phyloP scores from a whole-genome alignment of 2,888 invertebrate species.

The Stenurella melanura region DNA sequence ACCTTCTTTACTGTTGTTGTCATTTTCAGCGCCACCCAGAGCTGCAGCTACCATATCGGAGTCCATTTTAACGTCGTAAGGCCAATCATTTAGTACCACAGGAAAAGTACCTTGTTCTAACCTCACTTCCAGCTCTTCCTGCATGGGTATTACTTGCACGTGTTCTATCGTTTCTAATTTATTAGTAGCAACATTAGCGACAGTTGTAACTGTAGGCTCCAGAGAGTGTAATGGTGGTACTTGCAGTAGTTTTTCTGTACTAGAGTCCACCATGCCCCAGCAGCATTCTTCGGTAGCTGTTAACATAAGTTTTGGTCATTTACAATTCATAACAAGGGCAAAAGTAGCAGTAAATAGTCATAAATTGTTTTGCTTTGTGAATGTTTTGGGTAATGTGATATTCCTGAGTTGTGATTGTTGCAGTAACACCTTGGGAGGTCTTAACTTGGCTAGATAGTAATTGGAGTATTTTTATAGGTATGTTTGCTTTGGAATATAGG shows the following conservation, averaged over 20 bases:
- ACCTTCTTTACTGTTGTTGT: slow-evolving; percentile 42
- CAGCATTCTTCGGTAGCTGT: slow-evolving; percentile 69
- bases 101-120: slow-evolving; percentile 74
- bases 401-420: slow-evolving; percentile 28
- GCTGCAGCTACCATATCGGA: slow-evolving; percentile 76
- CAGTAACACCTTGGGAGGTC: slow-evolving; percentile 39
- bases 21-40: slow-evolving; percentile 64
- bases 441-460: not conserved
- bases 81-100: slow-evolving; percentile 73
- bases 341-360: slow-evolving; percentile 27
- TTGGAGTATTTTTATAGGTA: not conserved
- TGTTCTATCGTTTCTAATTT: slow-evolving; percentile 61
- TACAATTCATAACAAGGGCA: slow-evolving; percentile 53
- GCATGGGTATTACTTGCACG: slow-evolving; percentile 75
- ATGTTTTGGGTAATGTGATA: slow-evolving; percentile 38
- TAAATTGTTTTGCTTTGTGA: slow-evolving; percentile 40
- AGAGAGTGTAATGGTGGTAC: slow-evolving; percentile 71
- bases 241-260: slow-evolving; percentile 73
- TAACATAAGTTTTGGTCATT: slow-evolving; percentile 52
- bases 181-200: not conserved
- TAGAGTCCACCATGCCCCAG: slow-evolving; percentile 75
- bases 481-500: not conserved
- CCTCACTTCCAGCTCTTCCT: slow-evolving; percentile 78
- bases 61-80: slow-evolving; percentile 72
- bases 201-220: slow-evolving; percentile 60